Conservation (phyloP, 2,113 vertebrate genomes). For the Synodontis membranacea region DNA sequence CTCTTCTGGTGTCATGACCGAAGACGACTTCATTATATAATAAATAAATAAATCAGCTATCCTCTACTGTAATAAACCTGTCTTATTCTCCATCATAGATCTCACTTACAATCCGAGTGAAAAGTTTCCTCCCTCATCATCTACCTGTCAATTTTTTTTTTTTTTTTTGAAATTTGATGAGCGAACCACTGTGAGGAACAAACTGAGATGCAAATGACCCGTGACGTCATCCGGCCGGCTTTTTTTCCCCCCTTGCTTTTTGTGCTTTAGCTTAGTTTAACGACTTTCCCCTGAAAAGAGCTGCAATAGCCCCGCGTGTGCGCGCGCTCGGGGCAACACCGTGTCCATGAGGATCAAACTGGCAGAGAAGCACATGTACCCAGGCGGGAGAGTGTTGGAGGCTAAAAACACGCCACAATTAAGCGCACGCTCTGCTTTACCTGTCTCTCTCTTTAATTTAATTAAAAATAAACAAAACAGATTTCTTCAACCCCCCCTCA, state of each 20-base stretch:
- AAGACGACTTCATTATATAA: background rate
- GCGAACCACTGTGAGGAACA: background rate
- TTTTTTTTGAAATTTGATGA: background rate
- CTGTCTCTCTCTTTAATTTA: background rate
- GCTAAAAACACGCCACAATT: background rate
- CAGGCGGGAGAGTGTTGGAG: background rate
- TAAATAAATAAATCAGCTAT: background rate
- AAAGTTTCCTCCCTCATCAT: background rate
- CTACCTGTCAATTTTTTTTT: too few species aligned
- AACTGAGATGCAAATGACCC: background rate
- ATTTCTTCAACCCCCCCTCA: too few species aligned
- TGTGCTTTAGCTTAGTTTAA: background rate
- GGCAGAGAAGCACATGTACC: background rate
- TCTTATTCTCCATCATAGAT: rapidly evolving
- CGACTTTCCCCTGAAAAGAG: background rate
- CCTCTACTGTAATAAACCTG: background rate
- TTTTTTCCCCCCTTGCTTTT: background rate
- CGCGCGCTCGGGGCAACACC: too few species aligned
- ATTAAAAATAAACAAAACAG: background rate
- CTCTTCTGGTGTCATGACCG: background rate
- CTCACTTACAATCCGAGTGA: background rate
- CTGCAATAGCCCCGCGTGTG: too few species aligned
- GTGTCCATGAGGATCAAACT: background rate
- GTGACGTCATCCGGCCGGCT: background rate
- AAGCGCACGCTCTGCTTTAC: background rate